These are phyloP conservation scores for Halichoerus grypus DNA, from an alignment of 2,113 vertebrate species.

Conservation along the genomic window DNA sequence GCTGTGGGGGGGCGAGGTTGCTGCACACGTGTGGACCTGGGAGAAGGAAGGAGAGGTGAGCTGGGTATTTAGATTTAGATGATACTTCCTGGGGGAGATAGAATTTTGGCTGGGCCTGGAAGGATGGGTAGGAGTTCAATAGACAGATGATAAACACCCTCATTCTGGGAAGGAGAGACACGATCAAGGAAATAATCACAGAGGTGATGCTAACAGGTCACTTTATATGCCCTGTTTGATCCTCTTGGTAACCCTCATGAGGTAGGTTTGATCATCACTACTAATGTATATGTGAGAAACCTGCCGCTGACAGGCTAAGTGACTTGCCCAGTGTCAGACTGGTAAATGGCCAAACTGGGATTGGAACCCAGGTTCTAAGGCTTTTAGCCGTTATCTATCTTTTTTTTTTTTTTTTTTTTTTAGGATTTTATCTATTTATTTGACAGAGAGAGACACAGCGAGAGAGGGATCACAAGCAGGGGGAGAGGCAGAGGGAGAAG, in stretches of 20 bases:
- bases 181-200: not conserved
- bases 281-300: not conserved
- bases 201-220: not conserved
- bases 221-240: not conserved
- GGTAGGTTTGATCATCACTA: not conserved
- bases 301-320: too few species aligned
- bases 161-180: not conserved
- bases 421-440: too few species aligned
- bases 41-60: not conserved
- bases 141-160: not conserved
- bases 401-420: too few species aligned
- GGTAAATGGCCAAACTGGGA: not conserved
- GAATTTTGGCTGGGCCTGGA: not conserved
- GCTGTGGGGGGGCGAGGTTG: not conserved
- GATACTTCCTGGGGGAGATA: not conserved
- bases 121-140: not conserved
- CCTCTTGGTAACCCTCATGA: not conserved
- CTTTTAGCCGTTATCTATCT: not conserved
- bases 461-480: too few species aligned
- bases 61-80: not conserved
- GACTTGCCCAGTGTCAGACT: not conserved
- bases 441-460: too few species aligned
- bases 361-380: not conserved
- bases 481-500: too few species aligned
- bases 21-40: fast-evolving